Evolutionary conservation across 64 coral and sea anemone genomes (phyloP).

Genomic region (Trachythela sp.): DNA sequence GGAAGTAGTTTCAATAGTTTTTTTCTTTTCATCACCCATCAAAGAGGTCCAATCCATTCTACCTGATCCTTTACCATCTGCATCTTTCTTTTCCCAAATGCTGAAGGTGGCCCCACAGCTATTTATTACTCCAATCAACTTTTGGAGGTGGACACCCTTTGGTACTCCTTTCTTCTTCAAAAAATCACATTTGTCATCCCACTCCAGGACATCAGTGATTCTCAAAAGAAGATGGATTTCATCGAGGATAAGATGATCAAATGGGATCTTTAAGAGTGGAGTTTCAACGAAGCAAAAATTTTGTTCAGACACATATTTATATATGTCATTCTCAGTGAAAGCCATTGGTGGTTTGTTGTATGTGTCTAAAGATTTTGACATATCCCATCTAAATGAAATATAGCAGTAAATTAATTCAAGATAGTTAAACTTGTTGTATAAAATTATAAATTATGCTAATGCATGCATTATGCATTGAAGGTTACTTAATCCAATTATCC

Average conservation of each 20-base stretch:
- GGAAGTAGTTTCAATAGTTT: neutral
- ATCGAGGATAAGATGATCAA: conserved; percentile 55
- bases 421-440: too few relatives aligned
- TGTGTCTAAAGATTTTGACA: too few relatives aligned
- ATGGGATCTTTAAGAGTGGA: neutral
- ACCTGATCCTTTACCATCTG: conserved; percentile 52
- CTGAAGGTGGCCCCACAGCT: conserved; percentile 58
- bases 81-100: conserved; percentile 69
- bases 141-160: neutral
- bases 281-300: neutral
- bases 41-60: too few relatives aligned
- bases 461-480: too few relatives aligned
- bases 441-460: too few relatives aligned
- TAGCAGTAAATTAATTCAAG: too few relatives aligned
- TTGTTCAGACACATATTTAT: neutral
- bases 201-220: conserved; percentile 51
- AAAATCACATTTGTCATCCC: conserved; percentile 43
- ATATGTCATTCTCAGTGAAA: neutral
- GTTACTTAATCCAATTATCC: too few relatives aligned
- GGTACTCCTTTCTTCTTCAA: conserved; percentile 18
- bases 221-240: conserved; percentile 48
- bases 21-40: conserved; percentile 63
- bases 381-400: too few relatives aligned
- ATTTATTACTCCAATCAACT: too few relatives aligned
- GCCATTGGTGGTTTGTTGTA: too few relatives aligned